A percentile compares a stretch with the other conserved stretches of the same genome.
phyloP scores from a whole-genome alignment of 2,888 invertebrate species.

The Agriopis marginaria region DNA sequence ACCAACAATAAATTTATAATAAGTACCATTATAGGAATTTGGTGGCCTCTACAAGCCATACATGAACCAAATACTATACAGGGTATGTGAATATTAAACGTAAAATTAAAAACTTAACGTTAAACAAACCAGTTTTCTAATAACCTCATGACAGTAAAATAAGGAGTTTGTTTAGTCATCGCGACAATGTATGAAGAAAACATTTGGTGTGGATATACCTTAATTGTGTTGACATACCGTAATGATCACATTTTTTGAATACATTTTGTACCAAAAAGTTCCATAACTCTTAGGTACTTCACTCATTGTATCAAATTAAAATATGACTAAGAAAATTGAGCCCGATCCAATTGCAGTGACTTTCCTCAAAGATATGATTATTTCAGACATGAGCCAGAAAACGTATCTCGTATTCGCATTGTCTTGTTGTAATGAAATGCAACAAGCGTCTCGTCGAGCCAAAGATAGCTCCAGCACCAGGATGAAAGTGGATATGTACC shows the following conservation, averaged over 20 bases:
- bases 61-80: neutral
- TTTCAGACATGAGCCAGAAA: conserved; percentile 1
- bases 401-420: conserved; percentile 18
- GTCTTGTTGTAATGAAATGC: conserved; percentile 35
- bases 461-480: conserved; percentile 36
- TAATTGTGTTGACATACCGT: conserved; percentile 30
- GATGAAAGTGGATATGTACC: conserved; percentile 39
- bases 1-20: neutral
- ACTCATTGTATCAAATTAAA: neutral
- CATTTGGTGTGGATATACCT: conserved; percentile 7
- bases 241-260: conserved; percentile 29
- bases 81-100: neutral
- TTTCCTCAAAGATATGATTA: conserved; percentile 24
- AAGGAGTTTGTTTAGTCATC: conserved; percentile 7
- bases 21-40: neutral
- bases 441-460: conserved; percentile 29
- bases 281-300: neutral
- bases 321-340: conserved; percentile 18
- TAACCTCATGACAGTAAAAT: conserved; percentile 13
- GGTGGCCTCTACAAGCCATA: neutral
- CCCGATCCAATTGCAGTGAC: conserved; percentile 23
- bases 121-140: conserved; percentile 23
- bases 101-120: neutral
- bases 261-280: neutral
- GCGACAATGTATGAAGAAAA: conserved; percentile 5